Evolutionary conservation across 2,113 vertebrate species (phyloP), one percentile per base, ranked within the genome.

Genomic region (Clarias macrocephalus): DNA sequence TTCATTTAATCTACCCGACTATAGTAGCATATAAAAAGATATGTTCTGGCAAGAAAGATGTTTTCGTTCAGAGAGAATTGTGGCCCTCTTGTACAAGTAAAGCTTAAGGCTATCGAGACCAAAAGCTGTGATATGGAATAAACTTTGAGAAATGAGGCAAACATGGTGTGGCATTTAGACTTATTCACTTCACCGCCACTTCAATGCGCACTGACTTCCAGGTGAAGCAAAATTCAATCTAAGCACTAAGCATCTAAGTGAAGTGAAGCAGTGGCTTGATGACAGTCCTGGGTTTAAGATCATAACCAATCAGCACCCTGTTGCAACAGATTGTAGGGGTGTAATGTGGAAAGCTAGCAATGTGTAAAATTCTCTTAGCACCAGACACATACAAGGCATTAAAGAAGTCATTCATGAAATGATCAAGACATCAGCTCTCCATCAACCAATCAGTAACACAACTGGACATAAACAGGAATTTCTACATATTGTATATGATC

Each of bases 61-160:
- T 54, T 21, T 85, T 85, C 12, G 42, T 66, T 76, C 42, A 48
- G 42, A 33, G 60, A 2, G 16, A 10, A 48, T 23, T 52, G 54
- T 33, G 56, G 83, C 23, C 23, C 25, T 30, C 25, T 85, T 52
- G 16, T 65, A 54, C 2, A 76, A n/a, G 33, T 77, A n/a, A 66
- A 85, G n/a, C 75, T 79, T 33, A 48, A 52, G 75, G 42, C 73
- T 79, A 56, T 21, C 37, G 66, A 73, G 83, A 84, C 42, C 5
- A 12, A 68, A 76, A 25, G 70, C 33, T 84, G 19, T 8, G 19
- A 21, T 33, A 13, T 56, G n/a, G 19, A 77, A 65, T 56, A 77
- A 65, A 65, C 19, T 80, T 60, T 62, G 16, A 8, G 11, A 5
- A 62, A 81, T 60, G n/a, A 79, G 60, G 66, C 60, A 66, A 21